A percentile compares a stretch with the other conserved stretches of the same genome.
These are phyloP conservation scores for Triplophysa yarkandensis DNA, from an alignment of 2,797 vertebrate species.

Conservation along the genomic window DNA sequence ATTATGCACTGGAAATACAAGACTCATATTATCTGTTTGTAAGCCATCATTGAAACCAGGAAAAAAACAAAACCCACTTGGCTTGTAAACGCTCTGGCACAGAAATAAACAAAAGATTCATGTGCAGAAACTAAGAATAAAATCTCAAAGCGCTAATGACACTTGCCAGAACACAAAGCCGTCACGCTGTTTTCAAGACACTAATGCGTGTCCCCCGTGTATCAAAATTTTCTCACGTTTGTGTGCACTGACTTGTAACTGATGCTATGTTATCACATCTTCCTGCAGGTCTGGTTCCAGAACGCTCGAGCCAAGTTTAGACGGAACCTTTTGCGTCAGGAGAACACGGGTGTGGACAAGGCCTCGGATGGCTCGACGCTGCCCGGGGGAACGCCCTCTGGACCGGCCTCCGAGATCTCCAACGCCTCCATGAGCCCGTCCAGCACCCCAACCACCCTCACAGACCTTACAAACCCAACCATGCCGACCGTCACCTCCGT, in stretches of 20 bases:
- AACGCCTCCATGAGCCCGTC: constrained; percentile 98
- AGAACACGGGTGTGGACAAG: constrained; percentile 96
- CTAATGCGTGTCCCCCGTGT: constrained; percentile 59
- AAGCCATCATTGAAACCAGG: constrained; percentile 33
- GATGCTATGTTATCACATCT: constrained; percentile 56
- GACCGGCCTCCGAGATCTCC: constrained; percentile 95
- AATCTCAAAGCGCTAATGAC: constrained; percentile 72
- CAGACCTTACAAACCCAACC: constrained; percentile 97
- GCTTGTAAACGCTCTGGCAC: constrained; percentile 68
- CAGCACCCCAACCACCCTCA: constrained; percentile 94
- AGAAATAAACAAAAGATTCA: constrained; percentile 65
- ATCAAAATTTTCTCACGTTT: constrained; percentile 62
- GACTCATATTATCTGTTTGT: constrained; percentile 8
- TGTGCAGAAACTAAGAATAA: constrained; percentile 57
- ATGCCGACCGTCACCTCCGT: constrained; percentile 98
- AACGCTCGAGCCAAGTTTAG: constrained; percentile 98
- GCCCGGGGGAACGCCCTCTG: constrained; percentile 92
- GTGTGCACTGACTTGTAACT: constrained; percentile 13
- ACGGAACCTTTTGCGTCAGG: constrained; percentile 96
- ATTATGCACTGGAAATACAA: not conserved
- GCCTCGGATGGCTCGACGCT: constrained; percentile 87
- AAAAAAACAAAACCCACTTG: constrained; percentile 54
- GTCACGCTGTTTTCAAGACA: constrained; percentile 73
- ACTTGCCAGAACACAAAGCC: constrained; percentile 72
- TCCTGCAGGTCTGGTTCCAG: constrained; percentile 95